Evolutionary conservation across 2,797 vertebrate genomes (phyloP).

Genomic region (Sitta carolinensis): DNA sequence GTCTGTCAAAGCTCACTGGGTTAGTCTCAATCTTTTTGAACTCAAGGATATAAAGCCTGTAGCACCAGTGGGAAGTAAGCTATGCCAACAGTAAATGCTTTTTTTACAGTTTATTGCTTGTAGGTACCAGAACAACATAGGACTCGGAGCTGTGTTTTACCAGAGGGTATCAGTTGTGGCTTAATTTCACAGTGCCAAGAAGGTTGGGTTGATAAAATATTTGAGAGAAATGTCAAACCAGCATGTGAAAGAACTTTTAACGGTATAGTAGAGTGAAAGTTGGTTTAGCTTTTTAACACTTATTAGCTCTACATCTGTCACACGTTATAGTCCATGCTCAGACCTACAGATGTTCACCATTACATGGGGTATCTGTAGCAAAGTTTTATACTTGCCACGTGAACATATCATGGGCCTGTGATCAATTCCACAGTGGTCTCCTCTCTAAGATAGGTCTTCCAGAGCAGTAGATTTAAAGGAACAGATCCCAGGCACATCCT

Average conservation of each 20-base stretch:
- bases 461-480: background rate
- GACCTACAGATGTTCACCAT: background rate
- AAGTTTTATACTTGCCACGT: background rate
- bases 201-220: background rate
- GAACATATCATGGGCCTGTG: background rate
- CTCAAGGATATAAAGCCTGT: background rate
- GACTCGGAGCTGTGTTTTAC: background rate
- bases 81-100: background rate
- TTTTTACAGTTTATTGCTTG: background rate
- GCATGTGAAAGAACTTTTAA: background rate
- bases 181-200: background rate
- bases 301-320: background rate
- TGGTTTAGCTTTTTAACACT: background rate
- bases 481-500: background rate
- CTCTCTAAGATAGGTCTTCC: background rate
- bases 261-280: background rate
- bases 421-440: background rate
- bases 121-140: background rate
- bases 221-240: background rate
- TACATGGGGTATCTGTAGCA: background rate
- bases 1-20: background rate
- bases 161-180: background rate
- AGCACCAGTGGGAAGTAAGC: background rate
- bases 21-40: background rate
- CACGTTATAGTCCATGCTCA: background rate